Evolutionary conservation across 2,888 invertebrate genomes (phyloP).

Genomic region (Drosophila tanythrix): DNA sequence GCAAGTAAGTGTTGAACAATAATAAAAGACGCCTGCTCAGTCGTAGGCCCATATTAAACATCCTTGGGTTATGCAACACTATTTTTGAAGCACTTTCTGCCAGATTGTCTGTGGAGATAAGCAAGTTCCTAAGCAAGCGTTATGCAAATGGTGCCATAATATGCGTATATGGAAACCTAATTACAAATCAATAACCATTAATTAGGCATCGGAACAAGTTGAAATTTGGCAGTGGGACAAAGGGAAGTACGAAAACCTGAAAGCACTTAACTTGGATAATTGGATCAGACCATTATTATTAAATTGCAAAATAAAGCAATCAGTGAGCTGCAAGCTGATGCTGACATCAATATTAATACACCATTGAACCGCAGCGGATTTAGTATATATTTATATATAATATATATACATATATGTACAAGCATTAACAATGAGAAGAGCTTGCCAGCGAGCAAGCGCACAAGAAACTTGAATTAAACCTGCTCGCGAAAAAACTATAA

Average conservation of each 20-base stretch:
- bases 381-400: background rate
- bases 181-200: conserved; percentile 42
- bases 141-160: conserved; percentile 42
- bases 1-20: no score
- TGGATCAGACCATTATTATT: conserved; percentile 26
- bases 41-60: background rate
- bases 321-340: conserved; percentile 40
- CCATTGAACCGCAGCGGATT: conserved; percentile 19
- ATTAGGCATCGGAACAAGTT: conserved; percentile 31
- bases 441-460: background rate
- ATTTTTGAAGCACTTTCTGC: conserved; percentile 47
- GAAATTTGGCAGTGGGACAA: conserved; percentile 33
- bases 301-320: conserved; percentile 41
- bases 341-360: conserved; percentile 42
- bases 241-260: conserved; percentile 53
- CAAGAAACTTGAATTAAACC: conserved; percentile 68
- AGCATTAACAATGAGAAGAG: conserved; percentile 15
- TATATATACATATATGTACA: background rate
- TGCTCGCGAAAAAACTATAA: conserved; percentile 75
- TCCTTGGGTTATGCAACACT: conserved; percentile 45
- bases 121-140: conserved; percentile 6
- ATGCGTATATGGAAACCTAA: conserved; percentile 24
- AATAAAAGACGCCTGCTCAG: background rate
- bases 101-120: conserved; percentile 50
- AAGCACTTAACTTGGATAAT: conserved; percentile 36